Base-by-base conservation (phyloP, 2,797 vertebrate species). In the Scarus forsteni region DNA sequence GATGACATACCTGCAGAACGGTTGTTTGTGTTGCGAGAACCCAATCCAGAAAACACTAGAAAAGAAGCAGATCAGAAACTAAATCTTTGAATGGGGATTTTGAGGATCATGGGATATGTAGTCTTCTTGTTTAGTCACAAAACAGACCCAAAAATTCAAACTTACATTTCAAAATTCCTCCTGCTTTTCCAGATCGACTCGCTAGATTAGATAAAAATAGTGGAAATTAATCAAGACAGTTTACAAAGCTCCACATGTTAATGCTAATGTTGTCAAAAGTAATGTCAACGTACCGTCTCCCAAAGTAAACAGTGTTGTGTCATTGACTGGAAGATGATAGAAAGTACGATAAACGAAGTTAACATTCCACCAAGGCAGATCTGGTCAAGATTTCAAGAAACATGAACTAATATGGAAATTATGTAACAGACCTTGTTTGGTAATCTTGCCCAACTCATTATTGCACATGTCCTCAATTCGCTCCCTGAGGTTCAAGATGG, bases 381-480 rank as follows among this genome's bases (percentile, higher is more conserved):
- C 10, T 13, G 35, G 4, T n/a, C 15, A n/a, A 3, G 7, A 34
- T 10, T 19, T 13, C 0, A 12, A 10, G 0, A 10, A 12, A 16
- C 6, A 1, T 13, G 7, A 8, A 10, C 8, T n/a, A 12, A 9
- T 9, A 7, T 10, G 8, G 8, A 8, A 4, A 1, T 39, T 8
- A 11, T 13, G 16, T 9, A 16, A 39, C 70, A 5, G 3, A 94
- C 94, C 93, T 83, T 89, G 91, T 70, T 93, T 94, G 71, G 80
- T 91, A 82, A 95, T 92, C 79, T 92, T 93, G 40, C 86, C 54
- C 46, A 95, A 87, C 64, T 95, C 93, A 18, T 88, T 82, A 84
- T 95, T 94, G 80, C 94, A 95, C 70, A 95, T 60, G 39, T 94
- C 93, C 80, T 94, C 94, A 65, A 94, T 87, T 38, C 51, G 81